Conservation (phyloP, 2,113 vertebrate species). For the Oryzias melastigma region DNA sequence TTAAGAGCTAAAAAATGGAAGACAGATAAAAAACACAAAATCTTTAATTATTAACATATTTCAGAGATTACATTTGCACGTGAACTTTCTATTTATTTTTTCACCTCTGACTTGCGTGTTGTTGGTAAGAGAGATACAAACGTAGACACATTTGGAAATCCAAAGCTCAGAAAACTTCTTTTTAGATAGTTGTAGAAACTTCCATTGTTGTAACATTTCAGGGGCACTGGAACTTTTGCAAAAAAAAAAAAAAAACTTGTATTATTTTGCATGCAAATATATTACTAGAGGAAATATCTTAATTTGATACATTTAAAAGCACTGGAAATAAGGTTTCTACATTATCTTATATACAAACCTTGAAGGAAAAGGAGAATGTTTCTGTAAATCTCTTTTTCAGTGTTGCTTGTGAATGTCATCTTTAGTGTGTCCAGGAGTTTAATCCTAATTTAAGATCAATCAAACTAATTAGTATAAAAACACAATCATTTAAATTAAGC, state of each 20-base stretch:
- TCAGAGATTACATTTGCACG: background rate
- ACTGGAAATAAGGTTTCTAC: background rate
- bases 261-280: background rate
- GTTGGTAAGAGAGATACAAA: conserved; percentile 53
- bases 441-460: conserved; percentile 30
- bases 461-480: background rate
- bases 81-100: background rate
- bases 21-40: background rate
- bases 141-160: conserved; percentile 54
- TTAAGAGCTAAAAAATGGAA: conserved; percentile 54
- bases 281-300: background rate
- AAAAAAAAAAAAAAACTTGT: conserved; percentile 3
- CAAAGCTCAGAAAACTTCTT: conserved; percentile 57
- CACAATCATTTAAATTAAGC: background rate
- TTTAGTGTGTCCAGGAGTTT: conserved; percentile 36
- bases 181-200: conserved; percentile 62
- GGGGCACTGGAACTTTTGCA: conserved; percentile 31
- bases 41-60: background rate
- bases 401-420: conserved; percentile 28
- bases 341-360: conserved; percentile 30
- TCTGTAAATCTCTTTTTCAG: conserved; percentile 36
- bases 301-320: background rate
- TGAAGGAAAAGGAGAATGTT: conserved; percentile 28
- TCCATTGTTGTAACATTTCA: conserved; percentile 55
- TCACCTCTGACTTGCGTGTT: conserved; percentile 43